Conservation (phyloP, 2,113 vertebrate genomes). For the Microtus pennsylvanicus region DNA sequence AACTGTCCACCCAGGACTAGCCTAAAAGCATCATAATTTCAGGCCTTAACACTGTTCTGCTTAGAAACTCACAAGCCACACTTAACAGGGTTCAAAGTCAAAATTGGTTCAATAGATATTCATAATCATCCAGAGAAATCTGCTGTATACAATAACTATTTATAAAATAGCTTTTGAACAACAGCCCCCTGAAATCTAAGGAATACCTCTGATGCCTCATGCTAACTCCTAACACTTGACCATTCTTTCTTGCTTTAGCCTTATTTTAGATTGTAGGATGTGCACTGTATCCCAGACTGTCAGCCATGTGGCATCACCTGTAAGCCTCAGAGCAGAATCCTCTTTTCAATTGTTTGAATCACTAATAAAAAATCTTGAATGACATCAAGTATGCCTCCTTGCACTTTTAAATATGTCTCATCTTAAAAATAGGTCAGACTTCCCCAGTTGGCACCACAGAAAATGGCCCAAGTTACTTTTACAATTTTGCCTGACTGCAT, state of each 20-base stretch:
- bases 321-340: background rate
- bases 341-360: background rate
- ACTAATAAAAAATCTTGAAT: background rate
- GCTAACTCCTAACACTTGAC: background rate
- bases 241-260: background rate
- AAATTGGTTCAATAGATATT: background rate
- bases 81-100: background rate
- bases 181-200: background rate
- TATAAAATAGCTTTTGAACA: background rate
- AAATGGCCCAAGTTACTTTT: background rate
- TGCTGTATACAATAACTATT: background rate
- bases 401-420: background rate
- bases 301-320: background rate
- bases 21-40: background rate
- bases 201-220: background rate
- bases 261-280: background rate
- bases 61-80: background rate
- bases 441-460: background rate
- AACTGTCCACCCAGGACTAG: background rate
- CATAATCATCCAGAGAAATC: background rate
- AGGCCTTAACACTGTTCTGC: background rate
- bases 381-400: background rate
- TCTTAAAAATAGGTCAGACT: slow-evolving; percentile 6
- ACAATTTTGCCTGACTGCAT: background rate
- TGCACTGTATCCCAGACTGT: too few species aligned